A percentile compares a stretch with the other conserved stretches of the same genome.
phyloP scores from a whole-genome alignment of 2,888 invertebrate genomes.

The Orthosia incerta region DNA sequence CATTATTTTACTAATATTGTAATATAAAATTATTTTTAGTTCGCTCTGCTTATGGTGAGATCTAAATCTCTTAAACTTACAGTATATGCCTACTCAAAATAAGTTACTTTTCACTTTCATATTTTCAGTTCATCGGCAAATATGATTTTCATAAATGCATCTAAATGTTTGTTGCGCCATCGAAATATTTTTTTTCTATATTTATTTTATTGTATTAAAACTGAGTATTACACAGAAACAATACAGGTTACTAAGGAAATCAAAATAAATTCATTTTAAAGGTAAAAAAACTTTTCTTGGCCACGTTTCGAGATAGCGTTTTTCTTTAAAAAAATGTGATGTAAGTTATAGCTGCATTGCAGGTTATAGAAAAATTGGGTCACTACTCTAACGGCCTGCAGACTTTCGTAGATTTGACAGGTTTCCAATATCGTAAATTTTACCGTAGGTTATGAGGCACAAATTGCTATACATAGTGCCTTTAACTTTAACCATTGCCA shows the following conservation, averaged over 20 bases:
- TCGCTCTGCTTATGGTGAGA: neutral
- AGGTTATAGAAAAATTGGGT: conserved; percentile 86
- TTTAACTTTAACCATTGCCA: too few species aligned
- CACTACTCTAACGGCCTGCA: conserved; percentile 71
- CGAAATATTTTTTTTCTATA: neutral
- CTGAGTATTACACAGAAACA: conserved; percentile 3
- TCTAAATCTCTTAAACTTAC: neutral
- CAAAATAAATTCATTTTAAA: conserved; percentile 7
- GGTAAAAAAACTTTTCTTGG: neutral
- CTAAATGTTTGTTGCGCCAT: neutral
- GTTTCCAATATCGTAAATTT: conserved; percentile 73
- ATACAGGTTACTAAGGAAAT: neutral
- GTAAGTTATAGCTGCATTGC: conserved; percentile 82
- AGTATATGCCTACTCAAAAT: neutral
- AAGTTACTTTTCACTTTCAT: neutral
- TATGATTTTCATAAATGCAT: neutral
- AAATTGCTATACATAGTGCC: conserved; percentile 26
- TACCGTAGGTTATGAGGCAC: conserved; percentile 38
- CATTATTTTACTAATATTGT: neutral
- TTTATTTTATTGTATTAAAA: neutral
- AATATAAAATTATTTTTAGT: neutral
- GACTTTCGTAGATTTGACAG: conserved; percentile 78
- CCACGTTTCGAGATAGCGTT: conserved; percentile 40
- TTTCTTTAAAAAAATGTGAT: conserved; percentile 59
- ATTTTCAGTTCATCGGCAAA: neutral